Conservation (phyloP, 2,888 invertebrate genomes). For the Lasioglossum lativentre region DNA sequence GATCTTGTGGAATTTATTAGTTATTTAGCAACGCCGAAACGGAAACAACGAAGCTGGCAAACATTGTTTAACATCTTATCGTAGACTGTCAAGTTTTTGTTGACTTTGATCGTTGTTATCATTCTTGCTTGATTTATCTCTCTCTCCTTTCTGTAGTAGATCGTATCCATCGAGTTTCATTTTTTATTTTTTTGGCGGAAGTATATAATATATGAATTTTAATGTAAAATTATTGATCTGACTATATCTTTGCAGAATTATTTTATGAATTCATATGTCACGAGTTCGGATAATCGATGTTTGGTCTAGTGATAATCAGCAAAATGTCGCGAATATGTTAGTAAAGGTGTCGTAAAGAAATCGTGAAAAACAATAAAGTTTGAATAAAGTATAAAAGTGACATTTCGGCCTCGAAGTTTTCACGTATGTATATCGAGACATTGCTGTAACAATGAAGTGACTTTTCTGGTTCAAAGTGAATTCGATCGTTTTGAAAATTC, state of each 20-base stretch:
- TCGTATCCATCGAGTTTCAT: background rate
- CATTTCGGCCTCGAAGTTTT: background rate
- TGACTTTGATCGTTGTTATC: background rate
- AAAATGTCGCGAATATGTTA: background rate
- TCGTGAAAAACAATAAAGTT: background rate
- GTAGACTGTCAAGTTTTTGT: background rate
- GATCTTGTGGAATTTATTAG: conserved; percentile 1
- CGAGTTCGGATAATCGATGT: no score
- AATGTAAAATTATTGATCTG: no score
- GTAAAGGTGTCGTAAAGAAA: background rate
- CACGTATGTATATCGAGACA: background rate
- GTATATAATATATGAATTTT: no score
- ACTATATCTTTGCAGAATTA: no score
- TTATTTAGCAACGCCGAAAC: background rate
- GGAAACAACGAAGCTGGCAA: background rate
- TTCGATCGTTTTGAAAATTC: background rate
- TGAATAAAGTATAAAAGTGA: background rate
- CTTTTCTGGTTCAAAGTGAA: background rate
- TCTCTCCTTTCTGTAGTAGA: no score
- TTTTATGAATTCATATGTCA: no score
- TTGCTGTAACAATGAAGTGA: background rate
- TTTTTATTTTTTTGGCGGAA: background rate
- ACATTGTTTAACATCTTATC: background rate
- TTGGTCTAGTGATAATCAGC: background rate
- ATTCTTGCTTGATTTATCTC: no score